Evolutionary conservation across 2,113 vertebrate species (phyloP), one percentile per base, ranked within the genome.

Genomic region (Pterophyllum scalare): DNA sequence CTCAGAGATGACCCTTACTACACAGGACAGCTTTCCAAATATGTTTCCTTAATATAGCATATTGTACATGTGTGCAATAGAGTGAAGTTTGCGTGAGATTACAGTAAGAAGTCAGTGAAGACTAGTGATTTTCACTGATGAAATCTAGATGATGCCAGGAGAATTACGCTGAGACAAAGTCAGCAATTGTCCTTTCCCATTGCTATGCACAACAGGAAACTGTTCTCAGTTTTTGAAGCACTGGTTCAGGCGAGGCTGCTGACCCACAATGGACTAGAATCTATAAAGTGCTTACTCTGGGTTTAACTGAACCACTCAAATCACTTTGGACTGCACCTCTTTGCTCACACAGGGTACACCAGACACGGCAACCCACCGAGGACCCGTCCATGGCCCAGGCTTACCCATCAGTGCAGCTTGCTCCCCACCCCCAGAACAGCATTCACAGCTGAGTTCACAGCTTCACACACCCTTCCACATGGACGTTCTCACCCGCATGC

Each of bases 341-440:
- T 74, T 88, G 33, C 92, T 88, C 74, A 10, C 61, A 15, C 94
- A 99, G 98, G 98, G 97, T 97, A 98, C n/a, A 98, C 96, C 98
- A 98, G 98, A 99, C 96, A 96, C 97, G 87, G 95, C 97, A n/a
- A n/a, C n/a, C n/a, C n/a, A n/a, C n/a, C n/a, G n/a, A n/a, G 85
- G 98, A 98, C 94, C 88, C 89, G 46, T 97, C 98, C 80, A 98
- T 98, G 98, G 97, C 98, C 82, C 98, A 99, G 96, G 97, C 97
- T 94, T 98, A 98, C 6, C 95, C 97, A 62, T 97, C 98, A 2
- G 97, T 97, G 79, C 97, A 97, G 96, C 98, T 98, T 15, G 97
- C 97, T 28, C 97, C 97, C 72, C 95, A 97, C 59, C 96, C 97
- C 54, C 98, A 98, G 95, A 98, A 98, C 3, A 95, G 97, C 84